A percentile compares a stretch with the other conserved stretches of the same genome.
Conservation (phyloP, 2,797 vertebrate species). For the Sebastolobus alascanus region DNA sequence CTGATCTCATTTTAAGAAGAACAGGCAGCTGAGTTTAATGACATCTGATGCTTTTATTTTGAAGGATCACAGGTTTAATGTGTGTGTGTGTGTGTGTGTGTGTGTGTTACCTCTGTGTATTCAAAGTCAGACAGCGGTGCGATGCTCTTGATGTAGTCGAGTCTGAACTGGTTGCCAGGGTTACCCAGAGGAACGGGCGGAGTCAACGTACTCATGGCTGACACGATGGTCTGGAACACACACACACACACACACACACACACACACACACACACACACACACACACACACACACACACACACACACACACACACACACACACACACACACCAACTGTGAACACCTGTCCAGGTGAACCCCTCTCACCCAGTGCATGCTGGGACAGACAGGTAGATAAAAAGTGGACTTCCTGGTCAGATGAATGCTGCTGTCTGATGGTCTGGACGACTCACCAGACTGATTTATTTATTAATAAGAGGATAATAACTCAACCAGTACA, state of each 20-base stretch:
- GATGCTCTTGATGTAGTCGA: constrained; percentile 97
- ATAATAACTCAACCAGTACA: not conserved
- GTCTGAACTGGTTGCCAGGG: constrained; percentile 92
- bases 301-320: constrained; percentile 2
- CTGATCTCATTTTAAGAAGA: too few species aligned
- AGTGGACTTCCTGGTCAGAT: too few species aligned
- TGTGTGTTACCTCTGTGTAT: too few species aligned
- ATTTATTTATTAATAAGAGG: too few species aligned
- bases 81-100: constrained; percentile 33
- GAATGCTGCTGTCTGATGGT: too few species aligned
- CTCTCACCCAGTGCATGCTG: too few species aligned
- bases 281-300: not conserved
- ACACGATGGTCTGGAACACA: constrained; percentile 91
- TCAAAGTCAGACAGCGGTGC: constrained; percentile 97
- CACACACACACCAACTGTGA: not conserved
- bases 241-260: constrained; percentile 12
- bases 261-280: not conserved
- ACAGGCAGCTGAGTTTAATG: too few species aligned
- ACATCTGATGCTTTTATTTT: not conserved
- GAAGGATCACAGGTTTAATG: too few species aligned
- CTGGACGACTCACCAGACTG: too few species aligned
- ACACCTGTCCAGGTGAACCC: too few species aligned
- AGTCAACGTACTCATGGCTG: constrained; percentile 95
- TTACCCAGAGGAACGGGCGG: constrained; percentile 95
- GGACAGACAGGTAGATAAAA: too few species aligned